phyloP scores from a whole-genome alignment of 2,797 vertebrate genomes.

The Leptodactylus fallax region DNA sequence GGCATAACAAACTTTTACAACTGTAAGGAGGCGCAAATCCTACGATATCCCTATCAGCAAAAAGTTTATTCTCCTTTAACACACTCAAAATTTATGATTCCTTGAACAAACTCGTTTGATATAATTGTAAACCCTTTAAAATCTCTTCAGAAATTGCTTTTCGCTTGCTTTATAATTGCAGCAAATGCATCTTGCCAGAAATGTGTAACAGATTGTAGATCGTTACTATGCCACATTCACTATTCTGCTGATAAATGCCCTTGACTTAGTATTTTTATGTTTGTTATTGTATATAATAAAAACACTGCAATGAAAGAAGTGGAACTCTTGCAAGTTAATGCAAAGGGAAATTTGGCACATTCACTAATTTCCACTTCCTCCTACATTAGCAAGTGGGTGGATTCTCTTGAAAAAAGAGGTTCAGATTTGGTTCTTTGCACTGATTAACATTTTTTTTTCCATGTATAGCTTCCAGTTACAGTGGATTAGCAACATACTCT shows the following conservation, averaged over 20 bases:
- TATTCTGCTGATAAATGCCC: constrained; percentile 56
- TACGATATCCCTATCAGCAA: constrained; percentile 16
- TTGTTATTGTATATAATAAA: constrained; percentile 54
- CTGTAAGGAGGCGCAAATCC: neutral
- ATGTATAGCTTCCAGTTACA: constrained; percentile 64
- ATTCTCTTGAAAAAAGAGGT: constrained; percentile 42
- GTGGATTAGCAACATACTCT: constrained; percentile 66
- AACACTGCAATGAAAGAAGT: constrained; percentile 18
- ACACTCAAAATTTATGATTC: constrained; percentile 48
- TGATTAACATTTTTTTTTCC: constrained; percentile 59
- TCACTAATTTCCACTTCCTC: neutral
- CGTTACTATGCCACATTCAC: constrained; percentile 48
- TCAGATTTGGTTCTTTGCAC: constrained; percentile 4
- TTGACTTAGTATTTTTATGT: constrained; percentile 55
- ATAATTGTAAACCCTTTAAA: constrained; percentile 56
- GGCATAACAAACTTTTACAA: constrained; percentile 19
- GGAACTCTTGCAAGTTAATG: constrained; percentile 10
- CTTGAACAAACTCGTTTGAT: constrained; percentile 43
- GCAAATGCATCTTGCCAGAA: constrained; percentile 53
- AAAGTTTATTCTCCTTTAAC: constrained; percentile 46
- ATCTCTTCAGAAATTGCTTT: constrained; percentile 51
- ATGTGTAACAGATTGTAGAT: constrained; percentile 60
- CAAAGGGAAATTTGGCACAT: neutral
- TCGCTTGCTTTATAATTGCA: constrained; percentile 55
- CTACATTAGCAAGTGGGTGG: constrained; percentile 14